phyloP scores from a whole-genome alignment of 2,888 invertebrate genomes.

The Leptura quadrifasciata region DNA sequence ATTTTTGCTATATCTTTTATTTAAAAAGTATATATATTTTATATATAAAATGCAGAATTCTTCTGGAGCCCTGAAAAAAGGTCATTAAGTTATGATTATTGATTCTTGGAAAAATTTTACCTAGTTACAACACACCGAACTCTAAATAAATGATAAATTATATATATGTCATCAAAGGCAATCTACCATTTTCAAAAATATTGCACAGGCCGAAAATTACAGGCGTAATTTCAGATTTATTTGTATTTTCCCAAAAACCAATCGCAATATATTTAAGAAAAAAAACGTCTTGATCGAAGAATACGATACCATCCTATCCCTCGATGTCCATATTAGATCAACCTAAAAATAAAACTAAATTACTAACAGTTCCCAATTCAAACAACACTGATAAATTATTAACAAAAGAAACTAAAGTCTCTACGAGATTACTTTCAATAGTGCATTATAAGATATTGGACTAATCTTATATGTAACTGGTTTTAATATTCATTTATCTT shows the following conservation, averaged over 20 bases:
- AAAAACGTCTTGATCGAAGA: constrained; percentile 17
- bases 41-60: neutral
- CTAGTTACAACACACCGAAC: too few species aligned
- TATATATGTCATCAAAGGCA: too few species aligned
- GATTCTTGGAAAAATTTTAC: constrained; percentile 11
- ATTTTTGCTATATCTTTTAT: neutral
- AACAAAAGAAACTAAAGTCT: constrained; percentile 36
- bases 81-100: neutral
- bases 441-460: constrained; percentile 43
- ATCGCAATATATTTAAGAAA: neutral
- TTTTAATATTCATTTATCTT: constrained; percentile 1
- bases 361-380: constrained; percentile 9
- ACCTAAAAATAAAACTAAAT: constrained; percentile 36
- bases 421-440: constrained; percentile 34
- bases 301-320: constrained; percentile 42
- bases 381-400: neutral
- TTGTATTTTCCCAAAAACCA: constrained; percentile 17
- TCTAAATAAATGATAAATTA: too few species aligned
- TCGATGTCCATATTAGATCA: constrained; percentile 34
- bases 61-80: constrained; percentile 14
- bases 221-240: neutral
- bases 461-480: neutral
- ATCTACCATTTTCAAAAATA: too few species aligned
- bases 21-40: constrained; percentile 4
- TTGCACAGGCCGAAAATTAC: too few species aligned